phyloP scores from a whole-genome alignment of 2,888 invertebrate species.

The Metacarcinus magister region DNA sequence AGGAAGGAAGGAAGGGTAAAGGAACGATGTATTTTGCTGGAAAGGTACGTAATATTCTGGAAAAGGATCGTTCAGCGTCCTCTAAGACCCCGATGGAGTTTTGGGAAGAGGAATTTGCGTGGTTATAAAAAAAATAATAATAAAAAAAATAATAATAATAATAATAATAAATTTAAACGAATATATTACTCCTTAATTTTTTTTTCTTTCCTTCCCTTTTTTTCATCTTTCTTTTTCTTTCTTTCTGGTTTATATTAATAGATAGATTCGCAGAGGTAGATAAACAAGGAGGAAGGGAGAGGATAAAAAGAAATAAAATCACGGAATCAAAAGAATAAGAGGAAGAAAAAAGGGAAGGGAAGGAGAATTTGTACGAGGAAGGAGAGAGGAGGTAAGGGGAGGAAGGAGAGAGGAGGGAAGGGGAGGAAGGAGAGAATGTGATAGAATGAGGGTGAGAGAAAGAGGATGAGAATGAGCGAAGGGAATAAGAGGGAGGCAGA shows the following conservation, averaged over 20 bases:
- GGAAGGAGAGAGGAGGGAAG: neutral
- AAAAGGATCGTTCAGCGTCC: neutral
- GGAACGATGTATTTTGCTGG: neutral
- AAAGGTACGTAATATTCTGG: neutral
- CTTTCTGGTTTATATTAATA: neutral
- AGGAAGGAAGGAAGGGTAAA: neutral
- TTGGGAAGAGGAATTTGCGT: neutral
- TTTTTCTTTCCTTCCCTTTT: neutral
- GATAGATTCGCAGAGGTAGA: neutral
- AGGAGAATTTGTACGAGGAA: neutral
- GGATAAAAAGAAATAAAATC: neutral
- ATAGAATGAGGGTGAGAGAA: neutral
- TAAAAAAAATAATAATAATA: neutral
- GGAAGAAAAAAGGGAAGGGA: neutral
- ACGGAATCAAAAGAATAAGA: neutral
- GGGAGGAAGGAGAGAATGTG: neutral
- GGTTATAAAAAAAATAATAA: neutral
- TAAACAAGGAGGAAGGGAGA: neutral
- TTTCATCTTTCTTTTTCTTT: neutral
- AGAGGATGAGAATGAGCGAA: neutral
- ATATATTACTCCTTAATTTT: neutral
- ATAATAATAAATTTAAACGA: neutral
- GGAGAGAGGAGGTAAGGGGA: neutral
- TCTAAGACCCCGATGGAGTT: neutral
- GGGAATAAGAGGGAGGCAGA: neutral